phyloP scores from a whole-genome alignment of 1,140 invertebrate genomes.

The Hycleus cichorii region DNA sequence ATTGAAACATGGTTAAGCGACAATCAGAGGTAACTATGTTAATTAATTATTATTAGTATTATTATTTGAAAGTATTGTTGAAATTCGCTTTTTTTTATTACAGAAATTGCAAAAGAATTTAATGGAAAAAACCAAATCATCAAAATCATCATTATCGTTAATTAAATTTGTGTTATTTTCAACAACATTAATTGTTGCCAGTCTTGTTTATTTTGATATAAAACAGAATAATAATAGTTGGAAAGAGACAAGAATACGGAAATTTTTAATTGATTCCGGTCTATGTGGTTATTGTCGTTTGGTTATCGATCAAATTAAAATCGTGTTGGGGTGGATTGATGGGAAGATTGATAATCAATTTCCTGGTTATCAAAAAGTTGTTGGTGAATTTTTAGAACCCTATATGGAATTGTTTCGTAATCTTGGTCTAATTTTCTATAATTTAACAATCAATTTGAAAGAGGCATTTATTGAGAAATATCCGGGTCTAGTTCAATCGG shows the following conservation, averaged over 20 bases:
- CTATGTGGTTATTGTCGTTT: constrained; percentile 51
- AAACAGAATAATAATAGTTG: constrained; percentile 25
- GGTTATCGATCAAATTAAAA: constrained; percentile 44
- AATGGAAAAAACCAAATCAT: constrained; percentile 24
- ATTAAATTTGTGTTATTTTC: constrained; percentile 21
- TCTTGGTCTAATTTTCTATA: constrained; percentile 46
- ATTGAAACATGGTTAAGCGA: too few species aligned
- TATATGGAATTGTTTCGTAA: constrained; percentile 55
- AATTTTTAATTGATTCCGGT: constrained; percentile 53
- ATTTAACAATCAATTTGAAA: constrained; percentile 48
- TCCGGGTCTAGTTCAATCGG: constrained; percentile 51
- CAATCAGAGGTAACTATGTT: too few species aligned
- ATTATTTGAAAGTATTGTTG: too few species aligned
- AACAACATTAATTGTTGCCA: constrained; percentile 12
- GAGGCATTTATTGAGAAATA: constrained; percentile 52
- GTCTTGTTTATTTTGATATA: constrained; percentile 25
- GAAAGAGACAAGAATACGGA: constrained; percentile 49
- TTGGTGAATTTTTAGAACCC: constrained; percentile 48
- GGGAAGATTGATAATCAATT: constrained; percentile 49
- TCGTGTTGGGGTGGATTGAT: constrained; percentile 44
- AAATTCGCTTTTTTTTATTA: constrained; percentile 10
- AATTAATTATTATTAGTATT: too few species aligned
- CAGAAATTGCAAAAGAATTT: constrained; percentile 30
- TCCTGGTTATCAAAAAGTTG: constrained; percentile 55
- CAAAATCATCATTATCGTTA: constrained; percentile 17